Percentiles rank a stretch among this genome's conserved stretches.
Evolutionary conservation across 2,113 vertebrate genomes (phyloP).

Genomic region (Oriolus oriolus): DNA sequence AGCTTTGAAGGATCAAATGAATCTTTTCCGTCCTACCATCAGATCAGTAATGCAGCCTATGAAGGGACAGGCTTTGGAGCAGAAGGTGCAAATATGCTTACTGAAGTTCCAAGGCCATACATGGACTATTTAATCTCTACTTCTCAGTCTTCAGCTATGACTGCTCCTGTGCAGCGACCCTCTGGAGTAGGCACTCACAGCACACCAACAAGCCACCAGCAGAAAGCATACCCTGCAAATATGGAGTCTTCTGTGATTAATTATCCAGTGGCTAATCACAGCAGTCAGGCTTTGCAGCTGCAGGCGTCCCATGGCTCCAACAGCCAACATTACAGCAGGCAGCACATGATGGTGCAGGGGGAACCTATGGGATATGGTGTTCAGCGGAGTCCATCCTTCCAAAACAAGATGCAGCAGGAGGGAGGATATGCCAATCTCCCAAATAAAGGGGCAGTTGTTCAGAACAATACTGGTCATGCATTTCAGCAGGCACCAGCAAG

Average conservation of each 20-base stretch:
- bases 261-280: constrained; percentile 79
- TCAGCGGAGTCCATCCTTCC: constrained; percentile 93
- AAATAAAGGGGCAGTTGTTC: constrained; percentile 79
- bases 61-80: constrained; percentile 81
- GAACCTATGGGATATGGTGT: constrained; percentile 84
- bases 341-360: constrained; percentile 81
- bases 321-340: constrained; percentile 79
- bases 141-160: constrained; percentile 78
- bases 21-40: constrained; percentile 85
- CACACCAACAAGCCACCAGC: constrained; percentile 67
- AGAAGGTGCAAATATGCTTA: constrained; percentile 73
- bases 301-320: constrained; percentile 73
- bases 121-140: constrained; percentile 87
- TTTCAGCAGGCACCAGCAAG: constrained; percentile 69
- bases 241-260: constrained; percentile 83
- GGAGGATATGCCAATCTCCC: constrained; percentile 82
- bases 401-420: constrained; percentile 87
- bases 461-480: constrained; percentile 76
- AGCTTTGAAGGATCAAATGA: constrained; percentile 84
- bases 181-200: constrained; percentile 76
- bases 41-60: constrained; percentile 80
- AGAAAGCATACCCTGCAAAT: constrained; percentile 80
- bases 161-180: constrained; percentile 78
- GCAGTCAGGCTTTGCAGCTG: constrained; percentile 76
- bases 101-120: constrained; percentile 83